These are phyloP conservation scores for Lepus europaeus DNA, from an alignment of 2,113 vertebrate genomes.

Conservation along the genomic window DNA sequence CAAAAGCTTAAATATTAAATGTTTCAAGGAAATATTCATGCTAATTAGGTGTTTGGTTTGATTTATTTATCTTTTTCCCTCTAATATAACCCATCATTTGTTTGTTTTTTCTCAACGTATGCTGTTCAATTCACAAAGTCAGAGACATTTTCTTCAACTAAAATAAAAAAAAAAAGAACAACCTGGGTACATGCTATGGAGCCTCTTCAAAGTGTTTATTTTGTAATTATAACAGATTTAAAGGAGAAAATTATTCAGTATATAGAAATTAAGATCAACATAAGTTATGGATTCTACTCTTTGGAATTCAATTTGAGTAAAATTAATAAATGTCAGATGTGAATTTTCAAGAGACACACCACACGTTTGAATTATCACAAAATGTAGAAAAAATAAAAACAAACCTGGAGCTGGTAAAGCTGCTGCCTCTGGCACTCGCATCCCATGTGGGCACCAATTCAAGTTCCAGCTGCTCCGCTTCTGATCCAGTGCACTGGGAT, in stretches of 20 bases:
- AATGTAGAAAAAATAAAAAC: not conserved
- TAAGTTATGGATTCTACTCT: not conserved
- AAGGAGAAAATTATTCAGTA: not conserved
- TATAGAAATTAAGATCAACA: not conserved
- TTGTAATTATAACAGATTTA: not conserved
- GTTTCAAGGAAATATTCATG: not conserved
- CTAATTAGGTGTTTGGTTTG: not conserved
- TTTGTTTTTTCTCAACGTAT: not conserved
- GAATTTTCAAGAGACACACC: not conserved
- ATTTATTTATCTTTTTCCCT: not conserved
- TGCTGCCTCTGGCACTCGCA: too few relatives aligned
- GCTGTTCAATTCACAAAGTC: not conserved
- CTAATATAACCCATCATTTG: not conserved
- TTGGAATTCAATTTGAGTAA: not conserved
- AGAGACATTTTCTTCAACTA: not conserved
- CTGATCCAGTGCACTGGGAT: too few relatives aligned
- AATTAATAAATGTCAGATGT: not conserved
- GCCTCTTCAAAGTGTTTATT: not conserved
- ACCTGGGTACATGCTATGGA: not conserved
- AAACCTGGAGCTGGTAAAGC: too few relatives aligned
- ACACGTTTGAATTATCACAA: not conserved
- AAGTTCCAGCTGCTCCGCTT: too few relatives aligned
- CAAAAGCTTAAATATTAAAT: not conserved
- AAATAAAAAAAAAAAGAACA: not conserved
- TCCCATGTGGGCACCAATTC: too few relatives aligned